Conservation (phyloP, 2,888 invertebrate genomes). For the Hyles lineata region DNA sequence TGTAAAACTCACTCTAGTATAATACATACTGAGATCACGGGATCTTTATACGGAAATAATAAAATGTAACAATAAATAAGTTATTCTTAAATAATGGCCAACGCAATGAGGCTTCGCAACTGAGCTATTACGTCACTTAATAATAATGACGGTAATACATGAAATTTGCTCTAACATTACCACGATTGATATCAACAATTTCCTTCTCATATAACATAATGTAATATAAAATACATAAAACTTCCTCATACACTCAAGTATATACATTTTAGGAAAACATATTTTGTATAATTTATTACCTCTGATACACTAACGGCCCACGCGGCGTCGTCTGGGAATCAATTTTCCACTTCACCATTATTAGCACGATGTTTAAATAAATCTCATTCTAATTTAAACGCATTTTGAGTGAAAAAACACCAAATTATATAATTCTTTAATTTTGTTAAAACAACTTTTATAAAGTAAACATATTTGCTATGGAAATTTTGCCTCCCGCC, state of each 20-base stretch:
- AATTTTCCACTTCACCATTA: no score
- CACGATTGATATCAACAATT: constrained; percentile 12
- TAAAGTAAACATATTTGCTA: no score
- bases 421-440: no score
- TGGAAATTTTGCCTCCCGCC: no score
- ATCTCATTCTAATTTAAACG: no score
- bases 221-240: neutral
- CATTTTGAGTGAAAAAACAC: no score
- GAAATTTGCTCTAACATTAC: neutral
- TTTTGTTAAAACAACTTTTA: no score
- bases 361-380: no score
- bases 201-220: neutral
- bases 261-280: neutral
- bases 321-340: neutral
- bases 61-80: no score
- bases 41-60: no score
- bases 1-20: no score
- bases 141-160: neutral
- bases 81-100: neutral
- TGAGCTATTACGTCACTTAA: neutral
- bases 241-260: constrained; percentile 8
- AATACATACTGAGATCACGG: no score
- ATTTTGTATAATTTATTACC: neutral
- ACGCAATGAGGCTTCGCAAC: neutral
- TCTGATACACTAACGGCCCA: neutral